Conservation (phyloP, 2,113 vertebrate species). For the Calidris pygmaea region DNA sequence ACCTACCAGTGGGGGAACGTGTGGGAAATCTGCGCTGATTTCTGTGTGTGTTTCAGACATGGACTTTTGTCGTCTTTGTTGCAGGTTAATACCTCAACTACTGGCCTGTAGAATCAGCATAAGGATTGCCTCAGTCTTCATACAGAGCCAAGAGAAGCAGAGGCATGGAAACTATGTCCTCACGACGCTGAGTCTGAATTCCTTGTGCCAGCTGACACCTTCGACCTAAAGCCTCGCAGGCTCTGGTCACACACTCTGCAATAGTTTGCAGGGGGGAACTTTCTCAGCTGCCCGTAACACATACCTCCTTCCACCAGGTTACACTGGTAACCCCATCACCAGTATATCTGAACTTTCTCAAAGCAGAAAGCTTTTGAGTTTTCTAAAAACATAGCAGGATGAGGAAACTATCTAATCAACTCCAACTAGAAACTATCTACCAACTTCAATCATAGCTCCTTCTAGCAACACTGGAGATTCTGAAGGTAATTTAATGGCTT, state of each 20-base stretch:
- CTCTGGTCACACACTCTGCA: not conserved
- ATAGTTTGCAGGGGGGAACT: not conserved
- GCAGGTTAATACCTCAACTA: not conserved
- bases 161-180: not conserved
- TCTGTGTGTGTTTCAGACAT: not conserved
- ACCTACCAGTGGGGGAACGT: accelerated
- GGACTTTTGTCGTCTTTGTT: not conserved
- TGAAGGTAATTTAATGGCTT: not conserved
- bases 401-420: not conserved
- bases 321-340: not conserved
- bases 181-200: not conserved
- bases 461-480: not conserved
- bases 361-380: not conserved
- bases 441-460: not conserved
- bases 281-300: not conserved
- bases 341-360: not conserved
- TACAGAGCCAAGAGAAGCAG: not conserved
- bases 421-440: not conserved
- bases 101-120: not conserved
- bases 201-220: not conserved
- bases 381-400: not conserved
- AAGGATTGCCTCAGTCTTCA: not conserved
- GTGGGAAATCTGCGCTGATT: not conserved
- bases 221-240: not conserved
- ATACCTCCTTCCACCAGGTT: not conserved